Evolutionary conservation across 2,797 vertebrate species (phyloP), one percentile per base, ranked within the genome.

Genomic region (Sebastes minor): DNA sequence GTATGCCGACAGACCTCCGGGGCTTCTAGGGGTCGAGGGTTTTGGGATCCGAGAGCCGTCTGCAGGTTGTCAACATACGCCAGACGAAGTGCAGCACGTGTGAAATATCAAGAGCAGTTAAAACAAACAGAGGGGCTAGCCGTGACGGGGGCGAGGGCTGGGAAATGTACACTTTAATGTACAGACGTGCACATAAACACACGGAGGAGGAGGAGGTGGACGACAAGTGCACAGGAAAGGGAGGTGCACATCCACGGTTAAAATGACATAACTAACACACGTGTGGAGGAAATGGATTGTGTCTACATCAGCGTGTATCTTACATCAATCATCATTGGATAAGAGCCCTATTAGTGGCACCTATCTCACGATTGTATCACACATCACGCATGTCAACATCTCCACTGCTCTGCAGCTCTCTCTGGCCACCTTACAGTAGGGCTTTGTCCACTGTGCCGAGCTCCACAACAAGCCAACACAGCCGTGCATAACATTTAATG

Each of bases 21-120:
- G 49, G 64, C 14, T 2, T 8, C 22, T 35, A 4, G 52, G 62
- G 74, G 74, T 76, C 30, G 12, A 63, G 82, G 38, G 52, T 64
- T 64, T 75, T 12, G 56, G 78, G 78, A 79, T 89, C 80, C 76
- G 28, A 38, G 70, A 75, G 72, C 83, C 72, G 92, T 93, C 87
- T 88, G 79, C 84, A 35, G 83, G 82, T 84, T 88, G 91, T 94
- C 92, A 88, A 82, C 80, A 86, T 86, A 60, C 27, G 61, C 76
- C 83, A 81, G 90, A 81, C 53, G 22, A 86, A 66, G 88, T 67
- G 65, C 8, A 82, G 89, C 86, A 85, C 30, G 87, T 95, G 94
- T 90, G 93, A 96, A 95, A 95, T 94, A 90, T 93, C 91, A 80
- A 52, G 91, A 87, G 73, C 76, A 74, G 81, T 86, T 60, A 87